A percentile compares a stretch with the other conserved stretches of the same genome.
phyloP scores from a whole-genome alignment of 2,888 invertebrate genomes.

The Operophtera brumata region DNA sequence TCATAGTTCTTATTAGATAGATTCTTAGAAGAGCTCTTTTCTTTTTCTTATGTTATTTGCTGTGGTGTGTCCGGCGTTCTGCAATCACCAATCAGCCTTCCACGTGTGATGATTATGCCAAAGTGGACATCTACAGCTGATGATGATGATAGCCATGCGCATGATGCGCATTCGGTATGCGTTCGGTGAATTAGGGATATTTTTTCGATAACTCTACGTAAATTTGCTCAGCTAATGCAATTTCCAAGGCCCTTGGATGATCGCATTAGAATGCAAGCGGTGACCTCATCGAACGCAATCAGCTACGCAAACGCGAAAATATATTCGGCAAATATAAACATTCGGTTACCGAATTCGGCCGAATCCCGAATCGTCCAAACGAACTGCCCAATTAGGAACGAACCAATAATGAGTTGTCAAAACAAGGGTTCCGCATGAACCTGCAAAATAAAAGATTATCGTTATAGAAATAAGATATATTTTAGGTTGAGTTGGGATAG shows the following conservation, averaged over 20 bases:
- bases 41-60: too few species aligned
- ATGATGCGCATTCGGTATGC: too few species aligned
- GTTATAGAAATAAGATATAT: constrained; percentile 37
- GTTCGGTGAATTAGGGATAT: too few species aligned
- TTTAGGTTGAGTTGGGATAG: constrained; percentile 31
- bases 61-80: too few species aligned
- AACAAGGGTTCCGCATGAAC: constrained; percentile 59
- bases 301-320: constrained; percentile 72
- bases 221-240: constrained; percentile 3
- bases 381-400: constrained; percentile 69
- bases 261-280: constrained; percentile 53
- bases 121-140: too few species aligned
- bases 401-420: constrained; percentile 77
- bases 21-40: too few species aligned
- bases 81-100: background rate
- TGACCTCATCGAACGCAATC: constrained; percentile 65
- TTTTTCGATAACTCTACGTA: background rate
- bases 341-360: constrained; percentile 53
- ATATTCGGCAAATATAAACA: constrained; percentile 68
- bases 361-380: constrained; percentile 44
- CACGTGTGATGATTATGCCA: too few species aligned
- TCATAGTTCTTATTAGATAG: too few species aligned
- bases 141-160: too few species aligned
- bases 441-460: constrained; percentile 38
- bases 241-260: constrained; percentile 21